These are phyloP conservation scores for Synanthedon tipuliformis DNA, from an alignment of 2,888 invertebrate genomes.

Conservation along the genomic window DNA sequence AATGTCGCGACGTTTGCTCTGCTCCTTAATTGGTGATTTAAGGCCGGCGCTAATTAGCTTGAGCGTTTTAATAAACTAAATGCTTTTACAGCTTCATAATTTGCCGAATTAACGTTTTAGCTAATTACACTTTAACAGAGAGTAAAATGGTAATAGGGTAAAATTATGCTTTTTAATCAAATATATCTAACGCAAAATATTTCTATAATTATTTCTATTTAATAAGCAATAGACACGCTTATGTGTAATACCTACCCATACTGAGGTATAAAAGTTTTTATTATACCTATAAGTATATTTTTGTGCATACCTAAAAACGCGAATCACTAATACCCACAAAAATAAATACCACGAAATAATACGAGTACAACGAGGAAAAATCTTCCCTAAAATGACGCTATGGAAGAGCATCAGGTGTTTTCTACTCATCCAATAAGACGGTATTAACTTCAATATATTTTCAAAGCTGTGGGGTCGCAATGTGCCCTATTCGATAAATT, in stretches of 20 bases:
- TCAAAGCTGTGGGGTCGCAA: slow-evolving; percentile 38
- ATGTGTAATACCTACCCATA: no score
- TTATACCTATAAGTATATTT: not conserved
- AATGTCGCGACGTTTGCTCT: not conserved
- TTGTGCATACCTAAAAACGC: not conserved
- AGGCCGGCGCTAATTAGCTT: slow-evolving; percentile 10
- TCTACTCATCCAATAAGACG: slow-evolving; percentile 51
- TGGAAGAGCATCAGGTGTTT: slow-evolving; percentile 57
- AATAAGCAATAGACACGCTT: no score
- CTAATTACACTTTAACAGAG: no score
- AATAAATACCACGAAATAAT: not conserved
- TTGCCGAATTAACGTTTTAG: no score
- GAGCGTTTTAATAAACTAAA: slow-evolving; percentile 14
- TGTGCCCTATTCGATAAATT: slow-evolving; percentile 55
- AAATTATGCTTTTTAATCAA: no score
- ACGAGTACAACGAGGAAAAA: not conserved
- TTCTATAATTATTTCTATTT: no score
- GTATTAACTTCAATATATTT: slow-evolving; percentile 61
- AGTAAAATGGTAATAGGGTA: no score
- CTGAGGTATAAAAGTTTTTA: no score
- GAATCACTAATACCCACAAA: not conserved
- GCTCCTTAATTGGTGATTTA: not conserved
- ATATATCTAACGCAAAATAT: no score
- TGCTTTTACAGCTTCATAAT: not conserved
- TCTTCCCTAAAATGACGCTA: slow-evolving; percentile 29